Evolutionary conservation across 2,797 vertebrate species (phyloP), one percentile per base, ranked within the genome.

Genomic region (Poecilia velifera): DNA sequence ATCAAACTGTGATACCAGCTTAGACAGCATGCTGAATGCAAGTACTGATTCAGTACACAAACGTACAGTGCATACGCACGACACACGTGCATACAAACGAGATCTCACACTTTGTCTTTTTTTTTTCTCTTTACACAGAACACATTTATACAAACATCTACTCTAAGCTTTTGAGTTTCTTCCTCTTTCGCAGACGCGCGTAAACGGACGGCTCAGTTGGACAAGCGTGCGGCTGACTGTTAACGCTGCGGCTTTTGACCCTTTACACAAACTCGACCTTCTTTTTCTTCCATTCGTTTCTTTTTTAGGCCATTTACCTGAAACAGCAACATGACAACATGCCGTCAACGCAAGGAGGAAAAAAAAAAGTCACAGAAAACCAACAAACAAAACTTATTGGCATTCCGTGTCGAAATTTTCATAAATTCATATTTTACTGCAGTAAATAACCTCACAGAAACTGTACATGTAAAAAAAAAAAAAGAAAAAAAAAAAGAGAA

Each of bases 1-100:
- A 91, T 86, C 88, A 88, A 92, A 93, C 91, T 93, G 90, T 91
- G 88, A 94, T 91, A 94, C 89, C 93, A 94, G 94, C 93, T 94
- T 91, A 88, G 88, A 95, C 93, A 81, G 92, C 95, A 96, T 96
- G 95, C 95, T 93, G 88, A 94, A 93, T 90, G 90, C 86, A 94
- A 95, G 95, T 96, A 96, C 95, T 96, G 94, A 95, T 95, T 95
- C 95, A 96, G 95, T 95, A 96, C 94, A 94, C 86, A 68, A 83
- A 94, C 92, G 91, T 83, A 89, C 87, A 79, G 73, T 84, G 88
- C 84, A 91, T 86, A 92, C 77, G 89, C 89, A 92, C 91, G 16
- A 87, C 84, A 83, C 89, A 91, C 91, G 90, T 92, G 91, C 93
- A 93, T 90, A 92, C 88, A 81, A 71, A 88, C 82, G 3, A 64